These are phyloP conservation scores for Cottoperca gobio DNA, from an alignment of 2,797 vertebrate species.

Conservation along the genomic window DNA sequence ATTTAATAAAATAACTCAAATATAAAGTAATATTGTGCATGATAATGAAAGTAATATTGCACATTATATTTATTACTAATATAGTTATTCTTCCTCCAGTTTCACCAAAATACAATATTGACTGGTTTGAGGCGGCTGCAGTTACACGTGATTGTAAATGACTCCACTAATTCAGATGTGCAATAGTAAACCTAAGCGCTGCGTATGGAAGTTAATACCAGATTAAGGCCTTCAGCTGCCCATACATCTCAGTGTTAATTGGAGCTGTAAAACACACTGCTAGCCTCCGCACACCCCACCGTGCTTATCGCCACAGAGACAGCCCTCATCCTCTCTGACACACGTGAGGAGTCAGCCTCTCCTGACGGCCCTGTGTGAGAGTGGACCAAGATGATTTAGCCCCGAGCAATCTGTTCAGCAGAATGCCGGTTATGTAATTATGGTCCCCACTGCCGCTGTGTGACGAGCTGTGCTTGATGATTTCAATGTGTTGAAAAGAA, in stretches of 20 bases:
- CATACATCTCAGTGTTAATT: not conserved
- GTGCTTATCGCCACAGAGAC: constrained; percentile 35
- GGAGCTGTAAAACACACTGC: constrained; percentile 1
- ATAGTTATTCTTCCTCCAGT: constrained; percentile 7
- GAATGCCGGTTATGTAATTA: constrained; percentile 68
- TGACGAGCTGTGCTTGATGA: constrained; percentile 53
- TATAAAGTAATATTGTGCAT: too few species aligned
- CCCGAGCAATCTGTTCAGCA: constrained; percentile 57
- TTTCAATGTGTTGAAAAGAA: constrained; percentile 55
- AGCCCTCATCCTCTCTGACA: constrained; percentile 42
- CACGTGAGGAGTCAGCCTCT: constrained; percentile 48
- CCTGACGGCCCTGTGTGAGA: constrained; percentile 36
- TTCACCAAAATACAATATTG: not conserved
- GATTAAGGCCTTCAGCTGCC: not conserved
- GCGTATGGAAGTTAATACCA: not conserved
- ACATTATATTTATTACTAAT: not conserved
- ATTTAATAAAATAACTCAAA: too few species aligned
- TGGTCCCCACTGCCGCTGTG: constrained; percentile 51
- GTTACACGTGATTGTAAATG: not conserved
- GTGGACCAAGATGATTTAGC: constrained; percentile 57
- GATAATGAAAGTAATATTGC: too few species aligned
- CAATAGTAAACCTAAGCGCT: not conserved
- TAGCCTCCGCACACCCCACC: not conserved
- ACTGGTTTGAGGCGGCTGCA: not conserved
- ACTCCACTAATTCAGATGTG: not conserved